Evolutionary conservation across 2,888 invertebrate species (phyloP), one percentile per base, ranked within the genome.

Genomic region (Tetragonisca angustula): DNA sequence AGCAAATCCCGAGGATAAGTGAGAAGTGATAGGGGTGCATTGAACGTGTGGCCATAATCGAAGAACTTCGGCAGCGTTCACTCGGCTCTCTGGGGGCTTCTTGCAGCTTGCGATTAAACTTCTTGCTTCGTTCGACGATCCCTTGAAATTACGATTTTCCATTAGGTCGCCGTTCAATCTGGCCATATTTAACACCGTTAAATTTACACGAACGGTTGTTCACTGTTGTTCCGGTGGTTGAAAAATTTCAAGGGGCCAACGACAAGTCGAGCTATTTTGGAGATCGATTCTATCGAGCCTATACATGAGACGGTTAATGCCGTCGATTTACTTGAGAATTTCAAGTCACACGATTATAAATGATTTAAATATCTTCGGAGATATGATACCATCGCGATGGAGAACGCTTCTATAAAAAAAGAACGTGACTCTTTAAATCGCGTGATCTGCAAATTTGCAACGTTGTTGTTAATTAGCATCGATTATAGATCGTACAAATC

Each of bases 1-100:
- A 79, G 89, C 86, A 71, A 92, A 94, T 84, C 89, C 92, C 77
- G 94, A 94, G 91, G 94, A 94, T 84, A 94, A 94, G 93, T 94
- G 94, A 94, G 93, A 90, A 92, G 92, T 91, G 92, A 91, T 90
- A 90, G 90, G 90, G 92, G 93, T 92, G 92, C 92, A 91, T 90
- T 93, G 89, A 92, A 91, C 91, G 91, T 91, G 92, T 92, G 91
- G 36, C 71, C 62, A 64, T 68, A 49, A 61, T 74, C 36, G 70
- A 83, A 52, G 68, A 83, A 82, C 64, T 77, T 71, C 61, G 73
- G 43, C 65, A 61, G 52, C 77, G 74, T 82, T 83, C 75, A 70
- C 52, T 81, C 65, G 62, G 76, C 52, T 76, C 52, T 74, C 49
- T 54, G 69, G 59, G 49, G 76, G 43, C 70, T 62, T 69, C 62